Evolutionary conservation across 2,888 invertebrate species (phyloP).

Genomic region (Trachelus stipa): DNA sequence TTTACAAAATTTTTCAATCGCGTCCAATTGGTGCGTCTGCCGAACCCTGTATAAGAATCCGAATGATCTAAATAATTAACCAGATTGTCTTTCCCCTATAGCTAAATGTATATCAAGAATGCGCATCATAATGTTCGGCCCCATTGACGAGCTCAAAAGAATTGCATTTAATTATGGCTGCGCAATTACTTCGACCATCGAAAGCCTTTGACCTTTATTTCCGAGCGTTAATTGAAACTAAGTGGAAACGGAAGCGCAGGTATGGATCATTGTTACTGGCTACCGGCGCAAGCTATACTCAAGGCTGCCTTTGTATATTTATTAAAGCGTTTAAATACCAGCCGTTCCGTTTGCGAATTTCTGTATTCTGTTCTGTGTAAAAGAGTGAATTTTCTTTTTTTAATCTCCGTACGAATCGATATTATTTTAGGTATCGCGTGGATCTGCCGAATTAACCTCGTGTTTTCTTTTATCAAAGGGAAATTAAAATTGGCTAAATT

Average conservation of each 20-base stretch:
- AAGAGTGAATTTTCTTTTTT: background rate
- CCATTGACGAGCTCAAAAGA: background rate
- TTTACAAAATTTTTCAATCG: no score
- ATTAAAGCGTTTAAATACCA: background rate
- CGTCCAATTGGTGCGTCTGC: no score
- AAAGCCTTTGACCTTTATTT: background rate
- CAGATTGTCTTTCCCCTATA: background rate
- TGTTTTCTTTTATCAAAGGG: background rate
- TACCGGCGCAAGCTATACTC: background rate
- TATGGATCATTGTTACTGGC: background rate
- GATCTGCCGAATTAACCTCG: background rate
- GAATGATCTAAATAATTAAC: no score
- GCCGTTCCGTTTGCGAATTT: background rate
- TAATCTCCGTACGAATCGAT: background rate
- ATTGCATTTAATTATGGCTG: background rate
- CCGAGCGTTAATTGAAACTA: background rate
- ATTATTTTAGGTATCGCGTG: background rate
- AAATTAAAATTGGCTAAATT: background rate
- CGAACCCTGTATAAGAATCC: no score
- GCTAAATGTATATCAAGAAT: background rate
- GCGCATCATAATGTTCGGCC: background rate
- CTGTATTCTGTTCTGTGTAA: background rate
- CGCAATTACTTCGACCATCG: background rate
- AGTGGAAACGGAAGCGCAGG: background rate
- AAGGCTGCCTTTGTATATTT: background rate